Evolutionary conservation across 2,888 invertebrate species (phyloP).

Genomic region (Boloria selene): DNA sequence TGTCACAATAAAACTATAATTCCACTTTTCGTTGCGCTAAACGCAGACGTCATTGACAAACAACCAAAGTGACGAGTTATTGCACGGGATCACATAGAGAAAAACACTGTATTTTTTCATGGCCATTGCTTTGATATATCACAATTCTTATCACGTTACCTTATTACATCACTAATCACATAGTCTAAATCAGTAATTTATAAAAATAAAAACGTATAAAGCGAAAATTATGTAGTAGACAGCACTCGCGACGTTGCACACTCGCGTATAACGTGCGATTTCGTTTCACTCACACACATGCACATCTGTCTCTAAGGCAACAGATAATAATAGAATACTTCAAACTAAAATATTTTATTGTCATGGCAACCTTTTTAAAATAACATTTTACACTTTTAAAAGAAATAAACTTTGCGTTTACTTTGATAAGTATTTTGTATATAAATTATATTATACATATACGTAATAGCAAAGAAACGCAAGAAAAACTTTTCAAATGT

Average conservation of each 20-base stretch:
- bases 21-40: constrained; percentile 82
- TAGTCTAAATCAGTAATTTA: constrained; percentile 71
- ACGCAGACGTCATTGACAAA: constrained; percentile 83
- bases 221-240: constrained; percentile 76
- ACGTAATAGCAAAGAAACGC: too few relatives aligned
- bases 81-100: constrained; percentile 77
- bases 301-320: constrained; percentile 58
- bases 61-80: constrained; percentile 80
- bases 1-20: constrained; percentile 80
- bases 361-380: constrained; percentile 47
- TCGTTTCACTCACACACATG: constrained; percentile 65
- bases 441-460: too few relatives aligned
- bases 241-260: constrained; percentile 80
- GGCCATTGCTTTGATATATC: constrained; percentile 74
- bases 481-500: too few relatives aligned
- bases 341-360: constrained; percentile 35
- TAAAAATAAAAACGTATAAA: constrained; percentile 81
- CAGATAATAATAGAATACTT: constrained; percentile 58
- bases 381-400: not conserved
- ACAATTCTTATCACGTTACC: constrained; percentile 77
- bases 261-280: constrained; percentile 77
- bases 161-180: constrained; percentile 73
- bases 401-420: not conserved
- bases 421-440: not conserved
- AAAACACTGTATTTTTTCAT: constrained; percentile 73